These are phyloP conservation scores for Myzus persicae DNA, from an alignment of 1,140 invertebrate species.

Conservation along the genomic window DNA sequence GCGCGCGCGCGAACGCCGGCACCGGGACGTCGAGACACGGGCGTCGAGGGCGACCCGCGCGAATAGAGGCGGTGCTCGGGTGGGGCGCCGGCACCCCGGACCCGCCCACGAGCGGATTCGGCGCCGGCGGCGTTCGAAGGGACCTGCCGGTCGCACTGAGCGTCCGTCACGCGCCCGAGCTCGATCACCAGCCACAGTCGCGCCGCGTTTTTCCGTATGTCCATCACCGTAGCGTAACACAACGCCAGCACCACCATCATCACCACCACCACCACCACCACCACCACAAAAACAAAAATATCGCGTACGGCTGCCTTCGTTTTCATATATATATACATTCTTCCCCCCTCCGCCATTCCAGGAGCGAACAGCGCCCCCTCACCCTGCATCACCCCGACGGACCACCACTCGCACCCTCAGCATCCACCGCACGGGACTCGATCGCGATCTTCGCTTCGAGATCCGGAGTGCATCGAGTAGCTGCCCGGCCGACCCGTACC, in stretches of 20 bases:
- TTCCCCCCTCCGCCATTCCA: neutral
- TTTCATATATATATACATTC: neutral
- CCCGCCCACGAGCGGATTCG: slow-evolving; percentile 53
- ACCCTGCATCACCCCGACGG: neutral
- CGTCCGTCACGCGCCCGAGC: slow-evolving; percentile 57
- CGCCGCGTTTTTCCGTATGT: slow-evolving; percentile 3
- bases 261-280: neutral
- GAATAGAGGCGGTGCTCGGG: slow-evolving; percentile 33
- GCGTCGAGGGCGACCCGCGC: neutral
- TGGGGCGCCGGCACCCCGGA: neutral
- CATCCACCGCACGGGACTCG: no score
- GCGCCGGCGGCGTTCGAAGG: slow-evolving; percentile 45
- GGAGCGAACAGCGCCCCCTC: neutral
- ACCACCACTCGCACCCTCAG: neutral
- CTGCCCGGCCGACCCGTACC: no score
- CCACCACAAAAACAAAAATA: neutral
- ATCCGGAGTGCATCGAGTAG: no score
- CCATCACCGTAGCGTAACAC: neutral
- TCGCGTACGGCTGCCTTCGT: neutral
- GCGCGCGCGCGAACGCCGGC: neutral
- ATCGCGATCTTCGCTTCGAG: no score
- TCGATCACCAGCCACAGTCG: slow-evolving; percentile 45
- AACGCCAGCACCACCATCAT: neutral
- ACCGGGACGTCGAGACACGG: neutral
- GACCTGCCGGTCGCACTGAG: slow-evolving; percentile 53